phyloP scores from a whole-genome alignment of 2,797 vertebrate species.

The Chanos chanos region DNA sequence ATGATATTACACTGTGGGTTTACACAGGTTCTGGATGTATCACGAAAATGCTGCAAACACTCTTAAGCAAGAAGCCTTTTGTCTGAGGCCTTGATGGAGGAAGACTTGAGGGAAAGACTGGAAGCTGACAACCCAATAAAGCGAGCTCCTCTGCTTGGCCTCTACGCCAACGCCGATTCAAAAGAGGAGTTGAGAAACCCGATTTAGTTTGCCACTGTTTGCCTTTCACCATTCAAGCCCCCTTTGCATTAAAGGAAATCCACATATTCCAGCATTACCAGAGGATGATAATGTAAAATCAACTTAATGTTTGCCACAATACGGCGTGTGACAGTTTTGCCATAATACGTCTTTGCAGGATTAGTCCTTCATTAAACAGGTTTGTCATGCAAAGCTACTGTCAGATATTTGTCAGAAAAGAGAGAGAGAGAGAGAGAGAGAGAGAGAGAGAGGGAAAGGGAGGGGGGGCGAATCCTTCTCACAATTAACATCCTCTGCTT shows the following conservation, averaged over 20 bases:
- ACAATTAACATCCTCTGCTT: constrained; percentile 72
- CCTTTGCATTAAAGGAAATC: constrained; percentile 75
- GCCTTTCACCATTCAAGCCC: constrained; percentile 63
- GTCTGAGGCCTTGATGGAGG: constrained; percentile 69
- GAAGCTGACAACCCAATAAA: constrained; percentile 71
- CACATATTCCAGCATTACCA: constrained; percentile 79
- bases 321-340: constrained; percentile 74
- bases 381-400: constrained; percentile 81
- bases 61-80: constrained; percentile 68
- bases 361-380: constrained; percentile 81
- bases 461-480: constrained; percentile 42
- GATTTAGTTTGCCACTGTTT: constrained; percentile 73
- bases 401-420: constrained; percentile 76
- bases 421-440: constrained; percentile 56
- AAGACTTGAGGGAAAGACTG: constrained; percentile 60
- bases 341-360: constrained; percentile 73
- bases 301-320: constrained; percentile 79
- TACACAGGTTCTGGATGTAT: constrained; percentile 47
- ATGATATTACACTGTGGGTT: constrained; percentile 68
- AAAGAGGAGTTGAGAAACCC: constrained; percentile 48
- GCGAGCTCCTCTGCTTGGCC: constrained; percentile 59
- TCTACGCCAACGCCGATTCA: constrained; percentile 65
- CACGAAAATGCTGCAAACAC: constrained; percentile 58
- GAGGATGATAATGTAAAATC: constrained; percentile 82
- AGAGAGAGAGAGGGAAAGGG: constrained; percentile 54